Base-by-base conservation (phyloP, 2,113 vertebrate species). In the Cheirogaleus medius region DNA sequence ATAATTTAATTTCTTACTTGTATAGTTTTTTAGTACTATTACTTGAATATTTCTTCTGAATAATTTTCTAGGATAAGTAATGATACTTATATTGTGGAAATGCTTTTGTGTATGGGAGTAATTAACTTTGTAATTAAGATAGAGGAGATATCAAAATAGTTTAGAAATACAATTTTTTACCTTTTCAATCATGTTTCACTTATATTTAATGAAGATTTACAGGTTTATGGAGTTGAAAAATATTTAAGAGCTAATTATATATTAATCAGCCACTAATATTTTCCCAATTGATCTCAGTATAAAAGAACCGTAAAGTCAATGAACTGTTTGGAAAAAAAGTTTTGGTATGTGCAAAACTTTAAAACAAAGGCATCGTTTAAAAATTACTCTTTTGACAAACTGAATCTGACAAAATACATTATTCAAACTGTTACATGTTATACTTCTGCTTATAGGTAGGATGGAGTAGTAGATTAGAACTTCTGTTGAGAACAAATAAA, bases 181-280 rank as follows among this genome's bases (percentile, higher is more conserved):
- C 69, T 80, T 90, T 95, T 80, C 58, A 92, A 80, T 91, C 73
- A 86, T 66, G 7, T 85, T 96, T 96, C 27, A 87, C n/a, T 96
- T 91, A 74, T 3, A 83, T 77, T 82, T 95, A 94, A 77, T 95
- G 83, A 96, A 84, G 92, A 96, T 52, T 93, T 97, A 92, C 63
- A 96, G 49, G 56, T 93, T 87, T 87, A 29, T 21, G 2, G 39
- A 80, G 29, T 80, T 87, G 47, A 68, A 44, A 87, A 90, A 81
- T 94, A 90, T 92, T 88, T 97, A 37, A 88, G 82, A 88, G 37
- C 32, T 52, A 44, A 54, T 56, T 42, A 5, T 47, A 56, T 78
- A 92, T 96, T 96, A 80, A 82, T 97, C 39, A 90, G 11, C 5
- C 42, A 68, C 8, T 69, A 90, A 56, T 64, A 86, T 71, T 92